A percentile compares a stretch with the other conserved stretches of the same genome.
phyloP scores from a whole-genome alignment of 2,113 vertebrate species.

The Brachionichthys hirsutus region DNA sequence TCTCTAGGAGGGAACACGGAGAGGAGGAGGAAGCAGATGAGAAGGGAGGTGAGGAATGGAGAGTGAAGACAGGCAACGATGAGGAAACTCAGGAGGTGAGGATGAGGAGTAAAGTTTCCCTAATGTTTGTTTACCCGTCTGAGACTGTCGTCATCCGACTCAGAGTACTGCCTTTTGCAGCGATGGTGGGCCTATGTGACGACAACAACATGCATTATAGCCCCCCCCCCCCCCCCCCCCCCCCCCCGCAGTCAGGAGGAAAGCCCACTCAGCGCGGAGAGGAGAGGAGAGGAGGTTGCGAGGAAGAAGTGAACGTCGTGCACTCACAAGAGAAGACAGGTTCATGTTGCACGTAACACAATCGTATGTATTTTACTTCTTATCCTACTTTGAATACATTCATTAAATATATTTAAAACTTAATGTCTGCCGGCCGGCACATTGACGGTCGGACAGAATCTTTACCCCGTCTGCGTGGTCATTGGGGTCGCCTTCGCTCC shows the following conservation, averaged over 20 bases:
- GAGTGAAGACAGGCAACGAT: constrained; percentile 1
- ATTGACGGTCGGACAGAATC: not conserved
- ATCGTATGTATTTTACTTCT: too few relatives aligned
- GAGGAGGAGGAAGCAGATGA: constrained; percentile 38
- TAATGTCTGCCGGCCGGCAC: too few relatives aligned
- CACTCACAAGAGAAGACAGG: not conserved
- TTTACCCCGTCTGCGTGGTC: constrained; percentile 85
- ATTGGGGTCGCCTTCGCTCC: constrained; percentile 86
- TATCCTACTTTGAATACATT: too few relatives aligned
- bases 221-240: too few relatives aligned
- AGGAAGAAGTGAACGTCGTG: not conserved
- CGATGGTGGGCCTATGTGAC: constrained; percentile 78
- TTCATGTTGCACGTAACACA: not conserved
- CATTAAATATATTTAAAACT: too few relatives aligned
- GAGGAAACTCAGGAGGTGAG: constrained; percentile 6
- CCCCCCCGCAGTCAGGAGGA: constrained; percentile 9
- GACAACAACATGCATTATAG: constrained; percentile 62
- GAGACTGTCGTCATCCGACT: constrained; percentile 95
- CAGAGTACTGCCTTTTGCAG: constrained; percentile 78
- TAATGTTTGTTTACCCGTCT: constrained; percentile 85
- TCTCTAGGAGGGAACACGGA: constrained; percentile 61
- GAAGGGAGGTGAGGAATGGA: constrained; percentile 3
- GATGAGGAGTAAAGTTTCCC: constrained; percentile 21
- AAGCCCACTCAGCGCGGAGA: too few relatives aligned
- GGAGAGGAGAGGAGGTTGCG: too few relatives aligned